A percentile compares a stretch with the other conserved stretches of the same genome.
Conservation (phyloP, 2,797 vertebrate genomes). For the Masticophis lateralis region DNA sequence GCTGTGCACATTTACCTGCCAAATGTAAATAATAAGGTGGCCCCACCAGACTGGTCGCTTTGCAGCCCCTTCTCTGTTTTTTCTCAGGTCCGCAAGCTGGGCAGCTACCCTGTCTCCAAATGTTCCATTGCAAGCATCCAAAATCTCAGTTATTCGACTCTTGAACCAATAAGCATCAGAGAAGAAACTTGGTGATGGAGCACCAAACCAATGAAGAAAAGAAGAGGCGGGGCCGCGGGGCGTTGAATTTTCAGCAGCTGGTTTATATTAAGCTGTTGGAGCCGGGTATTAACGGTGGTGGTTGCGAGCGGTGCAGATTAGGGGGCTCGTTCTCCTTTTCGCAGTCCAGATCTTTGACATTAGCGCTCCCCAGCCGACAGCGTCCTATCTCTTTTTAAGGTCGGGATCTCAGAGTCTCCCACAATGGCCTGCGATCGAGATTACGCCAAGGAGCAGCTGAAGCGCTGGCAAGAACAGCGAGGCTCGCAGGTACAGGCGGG, state of each 20-base stretch:
- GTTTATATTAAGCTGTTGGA: neutral
- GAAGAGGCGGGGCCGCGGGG: neutral
- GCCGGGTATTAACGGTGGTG: neutral
- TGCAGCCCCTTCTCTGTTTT: neutral
- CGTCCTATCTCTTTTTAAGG: neutral
- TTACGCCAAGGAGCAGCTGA: slow-evolving; percentile 84
- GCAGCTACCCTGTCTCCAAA: neutral
- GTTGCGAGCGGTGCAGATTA: neutral
- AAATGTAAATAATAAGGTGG: neutral
- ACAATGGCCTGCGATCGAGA: slow-evolving; percentile 72
- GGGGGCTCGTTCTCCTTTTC: neutral
- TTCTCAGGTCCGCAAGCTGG: neutral
- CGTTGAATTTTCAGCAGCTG: neutral
- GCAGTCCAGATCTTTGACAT: neutral
- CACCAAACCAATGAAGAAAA: slow-evolving; percentile 13
- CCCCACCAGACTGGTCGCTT: neutral
- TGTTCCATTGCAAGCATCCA: neutral
- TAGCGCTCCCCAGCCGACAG: neutral
- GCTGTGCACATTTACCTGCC: neutral
- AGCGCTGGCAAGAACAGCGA: slow-evolving; percentile 78
- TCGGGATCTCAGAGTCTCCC: slow-evolving; percentile 24
- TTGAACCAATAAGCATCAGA: neutral
- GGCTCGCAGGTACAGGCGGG: slow-evolving; percentile 73
- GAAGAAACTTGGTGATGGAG: accelerated
- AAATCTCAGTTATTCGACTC: neutral